Evolutionary conservation across 1,140 invertebrate genomes (phyloP), one percentile per base, ranked within the genome.

Genomic region (Samia ricini): DNA sequence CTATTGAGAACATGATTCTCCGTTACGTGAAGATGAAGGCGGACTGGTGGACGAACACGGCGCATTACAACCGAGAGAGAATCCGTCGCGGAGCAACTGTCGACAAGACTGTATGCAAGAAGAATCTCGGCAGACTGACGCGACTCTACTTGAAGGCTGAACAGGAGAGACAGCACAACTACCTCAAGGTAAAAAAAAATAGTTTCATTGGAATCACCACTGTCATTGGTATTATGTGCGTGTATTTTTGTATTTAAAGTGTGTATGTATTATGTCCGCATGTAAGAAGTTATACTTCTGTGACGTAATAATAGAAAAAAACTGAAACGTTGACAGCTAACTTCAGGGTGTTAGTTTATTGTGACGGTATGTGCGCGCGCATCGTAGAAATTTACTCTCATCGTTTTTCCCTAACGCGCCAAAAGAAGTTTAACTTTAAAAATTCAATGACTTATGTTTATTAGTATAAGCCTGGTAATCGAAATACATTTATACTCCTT

Each of bases 11-110:
- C 89, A 99, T 99, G 99, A 99, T 99, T 73, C 93, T 99, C 19
- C 94, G 99, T 49, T 99, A 99, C 88, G 99, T 99, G 0, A 99
- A 99, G 89, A 99, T 99, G 95, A 99, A 99, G 87, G 99, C 99
- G 0, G 99, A 99, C 90, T 99, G 99, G 99, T 99, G 99, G 99
- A 99, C 99, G 0, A 99, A 99, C 88, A 99, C 99, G 0, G 99
- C 99, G 1, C 99, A 99, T 91, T 99, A 99, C 87, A 99, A 99
- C 91, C 93, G 99, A 22, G 99, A 99, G 90, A 93, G 99, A 72
- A 98, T 99, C 49, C 93, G 97, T 1, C 93, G 97, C 63, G 97
- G 97, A 36, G 97, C 97, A 18, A 98, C 97, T 1, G 98, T 99
- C 19, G 99, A 99, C 85, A 99, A 99, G 89, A 99, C 99, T 1